A percentile compares a stretch with the other conserved stretches of the same genome.
phyloP scores from a whole-genome alignment of 2,113 vertebrate species.

The Odocoileus hemionus region DNA sequence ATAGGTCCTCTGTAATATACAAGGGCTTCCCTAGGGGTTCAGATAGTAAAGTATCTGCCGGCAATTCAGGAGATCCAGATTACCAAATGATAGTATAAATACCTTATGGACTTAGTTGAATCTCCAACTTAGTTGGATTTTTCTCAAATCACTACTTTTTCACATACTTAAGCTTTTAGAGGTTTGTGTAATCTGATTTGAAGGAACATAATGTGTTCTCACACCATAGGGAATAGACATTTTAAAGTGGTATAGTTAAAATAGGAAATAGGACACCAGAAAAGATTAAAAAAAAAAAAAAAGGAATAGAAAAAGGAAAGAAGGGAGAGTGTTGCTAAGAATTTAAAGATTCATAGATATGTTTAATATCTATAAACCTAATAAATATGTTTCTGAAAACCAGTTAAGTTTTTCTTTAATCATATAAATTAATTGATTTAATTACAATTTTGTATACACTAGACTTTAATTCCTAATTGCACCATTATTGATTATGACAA shows the following conservation, averaged over 20 bases:
- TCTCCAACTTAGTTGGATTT: background rate
- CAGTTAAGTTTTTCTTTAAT: background rate
- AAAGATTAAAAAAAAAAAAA: background rate
- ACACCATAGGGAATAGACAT: background rate
- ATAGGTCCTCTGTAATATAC: background rate
- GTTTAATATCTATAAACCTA: background rate
- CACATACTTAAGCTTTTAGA: background rate
- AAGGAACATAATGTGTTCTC: background rate
- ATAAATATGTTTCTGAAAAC: background rate
- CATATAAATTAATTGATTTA: background rate
- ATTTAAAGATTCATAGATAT: background rate
- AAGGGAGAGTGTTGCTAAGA: background rate
- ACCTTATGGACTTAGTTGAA: background rate
- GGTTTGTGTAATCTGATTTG: background rate
- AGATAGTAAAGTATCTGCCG: background rate
- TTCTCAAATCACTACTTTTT: background rate
- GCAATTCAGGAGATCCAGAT: background rate
- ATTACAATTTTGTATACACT: background rate
- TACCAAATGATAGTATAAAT: background rate
- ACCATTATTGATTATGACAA: background rate
- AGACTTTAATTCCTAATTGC: background rate
- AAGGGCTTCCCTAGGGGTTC: background rate
- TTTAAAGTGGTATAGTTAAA: background rate
- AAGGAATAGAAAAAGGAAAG: background rate
- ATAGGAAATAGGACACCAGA: background rate